Conservation (phyloP, 2,113 vertebrate genomes). For the Mellivora capensis region DNA sequence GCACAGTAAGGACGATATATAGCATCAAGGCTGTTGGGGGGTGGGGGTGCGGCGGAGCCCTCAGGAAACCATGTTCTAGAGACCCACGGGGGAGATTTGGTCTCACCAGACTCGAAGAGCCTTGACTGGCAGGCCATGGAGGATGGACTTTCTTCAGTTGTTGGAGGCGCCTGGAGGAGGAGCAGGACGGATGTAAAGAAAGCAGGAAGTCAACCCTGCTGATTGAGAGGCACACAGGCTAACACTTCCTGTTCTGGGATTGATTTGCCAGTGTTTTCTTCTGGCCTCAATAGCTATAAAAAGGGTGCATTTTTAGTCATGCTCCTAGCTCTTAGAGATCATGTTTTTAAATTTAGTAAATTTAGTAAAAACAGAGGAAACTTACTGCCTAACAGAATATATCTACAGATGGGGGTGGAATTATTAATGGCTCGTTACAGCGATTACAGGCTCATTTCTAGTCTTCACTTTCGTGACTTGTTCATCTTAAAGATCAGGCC, state of each 20-base stretch:
- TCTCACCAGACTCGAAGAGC: background rate
- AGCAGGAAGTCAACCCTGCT: background rate
- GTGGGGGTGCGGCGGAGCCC: rapidly evolving
- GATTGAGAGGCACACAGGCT: background rate
- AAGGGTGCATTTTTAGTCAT: background rate
- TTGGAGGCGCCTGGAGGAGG: background rate
- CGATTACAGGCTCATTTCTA: background rate
- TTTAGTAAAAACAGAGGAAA: background rate
- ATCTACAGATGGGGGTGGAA: background rate
- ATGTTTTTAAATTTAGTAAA: background rate
- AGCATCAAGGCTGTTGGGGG: background rate
- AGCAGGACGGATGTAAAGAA: background rate
- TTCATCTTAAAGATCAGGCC: background rate
- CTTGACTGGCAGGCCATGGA: background rate
- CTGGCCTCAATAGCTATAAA: background rate
- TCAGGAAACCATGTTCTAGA: background rate
- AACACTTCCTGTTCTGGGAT: background rate
- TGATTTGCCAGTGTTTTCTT: background rate
- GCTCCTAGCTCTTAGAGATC: background rate
- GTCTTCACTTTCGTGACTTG: background rate
- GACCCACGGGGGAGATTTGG: background rate
- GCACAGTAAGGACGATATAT: background rate
- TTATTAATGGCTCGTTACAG: background rate
- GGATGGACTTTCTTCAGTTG: background rate
- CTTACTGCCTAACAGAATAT: background rate